Evolutionary conservation across 2,797 vertebrate genomes (phyloP).

Genomic region (Vipera latastei): DNA sequence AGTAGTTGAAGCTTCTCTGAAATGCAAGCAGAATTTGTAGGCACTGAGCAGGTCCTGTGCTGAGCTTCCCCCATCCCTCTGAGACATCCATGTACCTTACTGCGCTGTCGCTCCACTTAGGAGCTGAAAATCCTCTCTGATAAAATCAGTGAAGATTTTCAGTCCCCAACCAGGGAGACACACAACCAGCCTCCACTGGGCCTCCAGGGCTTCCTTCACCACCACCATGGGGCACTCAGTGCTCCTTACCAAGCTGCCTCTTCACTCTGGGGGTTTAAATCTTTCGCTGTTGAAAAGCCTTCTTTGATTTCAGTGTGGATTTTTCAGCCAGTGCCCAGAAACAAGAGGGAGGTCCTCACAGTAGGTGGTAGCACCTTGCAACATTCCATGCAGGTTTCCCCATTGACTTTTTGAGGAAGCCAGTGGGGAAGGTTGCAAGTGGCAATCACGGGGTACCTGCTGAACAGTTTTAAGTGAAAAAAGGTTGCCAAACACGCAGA

Average conservation of each 20-base stretch:
- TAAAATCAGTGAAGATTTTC: background rate
- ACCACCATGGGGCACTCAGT: background rate
- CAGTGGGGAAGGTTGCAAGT: background rate
- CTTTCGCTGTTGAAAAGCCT: background rate
- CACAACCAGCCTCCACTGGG: background rate
- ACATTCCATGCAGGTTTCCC: background rate
- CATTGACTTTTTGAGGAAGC: background rate
- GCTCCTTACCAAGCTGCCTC: background rate
- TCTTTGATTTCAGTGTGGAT: background rate
- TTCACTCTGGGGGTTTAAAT: background rate
- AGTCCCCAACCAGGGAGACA: background rate
- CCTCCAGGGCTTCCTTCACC: background rate
- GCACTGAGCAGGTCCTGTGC: background rate
- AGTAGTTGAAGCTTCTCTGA: background rate
- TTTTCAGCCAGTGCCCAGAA: background rate
- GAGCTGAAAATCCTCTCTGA: background rate
- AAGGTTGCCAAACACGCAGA: background rate
- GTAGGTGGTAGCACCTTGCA: background rate
- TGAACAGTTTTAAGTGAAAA: background rate
- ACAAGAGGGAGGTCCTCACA: background rate
- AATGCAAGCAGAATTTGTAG: background rate
- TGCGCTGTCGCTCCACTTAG: background rate
- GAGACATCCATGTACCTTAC: background rate
- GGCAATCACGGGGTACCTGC: background rate
- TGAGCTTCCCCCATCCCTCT: background rate